Evolutionary conservation across 2,113 vertebrate genomes (phyloP).

Genomic region (Anguilla rostrata): DNA sequence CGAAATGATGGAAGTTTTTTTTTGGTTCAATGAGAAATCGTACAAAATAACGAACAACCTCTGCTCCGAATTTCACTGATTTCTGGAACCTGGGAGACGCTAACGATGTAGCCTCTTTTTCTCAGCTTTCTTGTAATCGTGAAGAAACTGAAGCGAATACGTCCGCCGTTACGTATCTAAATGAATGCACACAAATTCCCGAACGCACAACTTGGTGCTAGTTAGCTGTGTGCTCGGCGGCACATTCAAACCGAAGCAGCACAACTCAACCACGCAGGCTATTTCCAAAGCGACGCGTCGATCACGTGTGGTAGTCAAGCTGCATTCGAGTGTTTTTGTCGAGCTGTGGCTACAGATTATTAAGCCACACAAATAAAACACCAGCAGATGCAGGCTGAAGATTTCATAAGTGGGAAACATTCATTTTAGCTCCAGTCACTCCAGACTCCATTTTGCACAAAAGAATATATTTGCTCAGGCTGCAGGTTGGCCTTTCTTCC

Average conservation of each 20-base stretch:
- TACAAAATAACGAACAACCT: slow-evolving; percentile 35
- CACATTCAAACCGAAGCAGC: neutral
- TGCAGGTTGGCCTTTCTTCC: neutral
- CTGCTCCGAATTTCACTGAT: neutral
- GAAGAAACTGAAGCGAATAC: neutral
- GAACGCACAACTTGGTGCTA: neutral
- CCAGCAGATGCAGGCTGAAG: slow-evolving; percentile 69
- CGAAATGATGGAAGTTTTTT: slow-evolving; percentile 44
- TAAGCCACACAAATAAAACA: slow-evolving; percentile 56
- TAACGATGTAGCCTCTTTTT: neutral
- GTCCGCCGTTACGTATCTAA: no score
- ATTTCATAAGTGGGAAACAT: slow-evolving; percentile 57
- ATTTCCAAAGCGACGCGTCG: neutral
- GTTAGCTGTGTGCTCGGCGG: neutral
- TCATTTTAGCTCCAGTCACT: slow-evolving; percentile 57
- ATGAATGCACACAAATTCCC: neutral
- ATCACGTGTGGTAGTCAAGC: slow-evolving; percentile 38
- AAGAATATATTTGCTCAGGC: neutral
- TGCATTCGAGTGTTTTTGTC: slow-evolving; percentile 35
- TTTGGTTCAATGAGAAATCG: slow-evolving; percentile 57
- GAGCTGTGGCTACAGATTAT: slow-evolving; percentile 13
- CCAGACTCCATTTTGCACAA: slow-evolving; percentile 53
- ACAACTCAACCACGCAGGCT: neutral
- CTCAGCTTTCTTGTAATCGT: neutral
- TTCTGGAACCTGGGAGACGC: neutral